Conservation (phyloP, 2,888 invertebrate genomes). For the Heliconius aoede region DNA sequence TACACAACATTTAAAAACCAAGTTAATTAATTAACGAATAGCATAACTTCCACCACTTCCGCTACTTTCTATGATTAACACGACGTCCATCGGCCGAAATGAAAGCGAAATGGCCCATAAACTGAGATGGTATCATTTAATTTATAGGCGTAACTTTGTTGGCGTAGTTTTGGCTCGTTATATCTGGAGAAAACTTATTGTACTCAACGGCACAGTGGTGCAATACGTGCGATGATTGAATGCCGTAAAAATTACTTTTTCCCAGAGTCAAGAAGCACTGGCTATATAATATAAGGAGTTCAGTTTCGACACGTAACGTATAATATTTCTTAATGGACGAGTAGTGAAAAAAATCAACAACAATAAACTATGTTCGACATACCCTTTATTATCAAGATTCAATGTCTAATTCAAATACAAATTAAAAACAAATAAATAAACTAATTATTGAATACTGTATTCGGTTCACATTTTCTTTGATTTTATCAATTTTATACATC, state of each 20-base stretch:
- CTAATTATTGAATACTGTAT: constrained; percentile 8
- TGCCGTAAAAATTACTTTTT: neutral
- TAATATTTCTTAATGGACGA: neutral
- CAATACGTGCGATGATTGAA: neutral
- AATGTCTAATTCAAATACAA: neutral
- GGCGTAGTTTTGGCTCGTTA: constrained; percentile 35
- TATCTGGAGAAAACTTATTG: constrained; percentile 31
- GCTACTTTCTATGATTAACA: constrained; percentile 26
- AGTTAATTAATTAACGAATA: neutral
- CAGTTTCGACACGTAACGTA: neutral
- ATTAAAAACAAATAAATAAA: constrained; percentile 1
- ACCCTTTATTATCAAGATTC: neutral
- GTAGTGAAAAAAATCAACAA: neutral
- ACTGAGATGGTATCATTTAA: constrained; percentile 44
- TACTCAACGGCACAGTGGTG: neutral
- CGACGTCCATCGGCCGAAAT: constrained; percentile 43
- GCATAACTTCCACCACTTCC: neutral
- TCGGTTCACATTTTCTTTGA: constrained; percentile 24
- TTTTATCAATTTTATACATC: constrained; percentile 39
- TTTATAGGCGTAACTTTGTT: constrained; percentile 41
- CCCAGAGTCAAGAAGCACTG: neutral
- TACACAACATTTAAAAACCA: neutral
- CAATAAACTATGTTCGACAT: no score
- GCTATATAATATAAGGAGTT: neutral
- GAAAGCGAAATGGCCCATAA: constrained; percentile 46